A percentile compares a stretch with the other conserved stretches of the same genome.
Evolutionary conservation across 2,888 invertebrate species (phyloP).

Genomic region (Orthosia gracilis): DNA sequence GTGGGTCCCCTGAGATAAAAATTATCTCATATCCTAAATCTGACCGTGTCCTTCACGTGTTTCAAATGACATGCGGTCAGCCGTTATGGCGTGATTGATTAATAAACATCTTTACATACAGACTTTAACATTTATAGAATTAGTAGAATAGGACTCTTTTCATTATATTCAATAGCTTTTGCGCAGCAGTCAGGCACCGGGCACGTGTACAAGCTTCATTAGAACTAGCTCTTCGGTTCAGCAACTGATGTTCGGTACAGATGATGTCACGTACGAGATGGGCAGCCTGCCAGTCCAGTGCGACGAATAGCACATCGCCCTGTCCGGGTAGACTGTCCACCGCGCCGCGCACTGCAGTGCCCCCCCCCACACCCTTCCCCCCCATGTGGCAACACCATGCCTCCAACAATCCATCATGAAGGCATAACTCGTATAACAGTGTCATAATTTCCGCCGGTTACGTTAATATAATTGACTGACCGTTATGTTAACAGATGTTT

Average conservation of each 20-base stretch:
- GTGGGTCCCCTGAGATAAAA: neutral
- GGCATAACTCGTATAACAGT: constrained; percentile 35
- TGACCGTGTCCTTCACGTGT: neutral
- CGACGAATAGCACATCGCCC: constrained; percentile 80
- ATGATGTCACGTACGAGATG: constrained; percentile 65
- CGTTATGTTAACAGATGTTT: constrained; percentile 27
- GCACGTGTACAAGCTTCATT: neutral
- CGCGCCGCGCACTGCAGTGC: constrained; percentile 55
- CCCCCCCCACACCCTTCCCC: neutral
- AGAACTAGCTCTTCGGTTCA: constrained; percentile 7
- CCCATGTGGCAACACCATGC: neutral
- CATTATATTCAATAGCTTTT: neutral
- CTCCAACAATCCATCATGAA: constrained; percentile 7
- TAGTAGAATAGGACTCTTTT: neutral
- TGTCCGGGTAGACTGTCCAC: constrained; percentile 89
- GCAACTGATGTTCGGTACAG: constrained; percentile 18
- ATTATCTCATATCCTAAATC: neutral
- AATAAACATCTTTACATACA: neutral
- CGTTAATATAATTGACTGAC: constrained; percentile 17
- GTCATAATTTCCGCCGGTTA: constrained; percentile 33
- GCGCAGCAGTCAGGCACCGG: neutral
- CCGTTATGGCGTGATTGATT: neutral
- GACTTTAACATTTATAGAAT: neutral
- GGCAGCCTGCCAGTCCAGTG: constrained; percentile 81
- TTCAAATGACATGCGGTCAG: neutral